Conservation (phyloP, 2,797 vertebrate species). For the Morelia viridis region DNA sequence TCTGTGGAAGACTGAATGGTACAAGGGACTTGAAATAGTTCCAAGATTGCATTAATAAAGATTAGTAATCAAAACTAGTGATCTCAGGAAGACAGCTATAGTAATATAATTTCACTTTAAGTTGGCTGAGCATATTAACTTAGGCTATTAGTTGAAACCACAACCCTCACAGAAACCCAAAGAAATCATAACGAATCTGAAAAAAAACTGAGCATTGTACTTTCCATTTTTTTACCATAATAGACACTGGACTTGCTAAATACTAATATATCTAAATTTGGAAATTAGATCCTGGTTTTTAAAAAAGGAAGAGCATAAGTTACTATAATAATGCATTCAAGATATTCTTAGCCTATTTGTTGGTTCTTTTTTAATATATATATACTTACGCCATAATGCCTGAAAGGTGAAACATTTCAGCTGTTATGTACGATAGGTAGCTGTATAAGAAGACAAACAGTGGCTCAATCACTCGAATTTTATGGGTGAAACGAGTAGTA, state of each 20-base stretch:
- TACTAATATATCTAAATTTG: not conserved
- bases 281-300: not conserved
- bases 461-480: constrained; percentile 92
- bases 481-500: constrained; percentile 94
- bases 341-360: constrained; percentile 39
- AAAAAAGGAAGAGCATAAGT: constrained; percentile 38
- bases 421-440: constrained; percentile 93
- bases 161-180: not conserved
- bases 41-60: not conserved
- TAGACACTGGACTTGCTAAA: not conserved
- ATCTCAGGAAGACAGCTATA: not conserved
- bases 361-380: not conserved
- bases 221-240: not conserved
- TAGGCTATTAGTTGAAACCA: not conserved
- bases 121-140: not conserved
- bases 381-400: constrained; percentile 98
- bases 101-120: not conserved
- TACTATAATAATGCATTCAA: constrained; percentile 23
- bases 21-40: not conserved
- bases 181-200: not conserved
- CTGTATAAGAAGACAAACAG: constrained; percentile 98
- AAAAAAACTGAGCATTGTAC: not conserved
- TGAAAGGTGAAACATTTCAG: constrained; percentile 93
- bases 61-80: not conserved
- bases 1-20: not conserved